Conservation (phyloP, 2,888 invertebrate genomes). For the Abrostola triplasia region DNA sequence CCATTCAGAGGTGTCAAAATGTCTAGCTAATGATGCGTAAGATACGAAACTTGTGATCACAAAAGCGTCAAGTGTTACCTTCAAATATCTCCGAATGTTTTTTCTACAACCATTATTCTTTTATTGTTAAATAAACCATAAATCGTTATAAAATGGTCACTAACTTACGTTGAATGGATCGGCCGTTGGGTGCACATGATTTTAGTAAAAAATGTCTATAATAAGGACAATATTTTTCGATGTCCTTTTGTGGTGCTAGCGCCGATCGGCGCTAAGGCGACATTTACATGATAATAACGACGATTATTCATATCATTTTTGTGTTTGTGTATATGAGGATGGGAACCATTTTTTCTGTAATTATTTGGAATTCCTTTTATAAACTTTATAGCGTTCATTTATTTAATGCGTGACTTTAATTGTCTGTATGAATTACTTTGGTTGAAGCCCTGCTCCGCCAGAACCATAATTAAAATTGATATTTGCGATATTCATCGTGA, state of each 20-base stretch:
- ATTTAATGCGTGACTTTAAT: conserved; percentile 38
- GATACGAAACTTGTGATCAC: conserved; percentile 70
- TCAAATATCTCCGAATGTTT: conserved; percentile 65
- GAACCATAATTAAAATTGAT: conserved; percentile 41
- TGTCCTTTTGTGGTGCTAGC: conserved; percentile 72
- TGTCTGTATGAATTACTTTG: conserved; percentile 38
- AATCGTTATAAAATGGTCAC: conserved; percentile 85
- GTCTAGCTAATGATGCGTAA: conserved; percentile 78
- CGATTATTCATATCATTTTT: conserved; percentile 73
- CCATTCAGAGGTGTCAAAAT: conserved; percentile 73
- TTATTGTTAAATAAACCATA: conserved; percentile 88
- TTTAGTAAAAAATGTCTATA: conserved; percentile 66
- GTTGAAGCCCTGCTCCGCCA: conserved; percentile 46
- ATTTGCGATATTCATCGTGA: conserved; percentile 37
- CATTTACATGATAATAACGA: conserved; percentile 80
- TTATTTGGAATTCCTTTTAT: conserved; percentile 48
- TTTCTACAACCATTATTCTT: conserved; percentile 72
- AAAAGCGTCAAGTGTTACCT: conserved; percentile 72
- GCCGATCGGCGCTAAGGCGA: conserved; percentile 80
- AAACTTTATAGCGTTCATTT: conserved; percentile 43
- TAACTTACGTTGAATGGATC: conserved; percentile 76
- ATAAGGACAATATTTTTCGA: conserved; percentile 76
- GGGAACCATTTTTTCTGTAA: conserved; percentile 56
- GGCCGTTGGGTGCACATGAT: conserved; percentile 57
- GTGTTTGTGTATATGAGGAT: conserved; percentile 61